Evolutionary conservation across 2,113 vertebrate species (phyloP).

Genomic region (Otis tarda): DNA sequence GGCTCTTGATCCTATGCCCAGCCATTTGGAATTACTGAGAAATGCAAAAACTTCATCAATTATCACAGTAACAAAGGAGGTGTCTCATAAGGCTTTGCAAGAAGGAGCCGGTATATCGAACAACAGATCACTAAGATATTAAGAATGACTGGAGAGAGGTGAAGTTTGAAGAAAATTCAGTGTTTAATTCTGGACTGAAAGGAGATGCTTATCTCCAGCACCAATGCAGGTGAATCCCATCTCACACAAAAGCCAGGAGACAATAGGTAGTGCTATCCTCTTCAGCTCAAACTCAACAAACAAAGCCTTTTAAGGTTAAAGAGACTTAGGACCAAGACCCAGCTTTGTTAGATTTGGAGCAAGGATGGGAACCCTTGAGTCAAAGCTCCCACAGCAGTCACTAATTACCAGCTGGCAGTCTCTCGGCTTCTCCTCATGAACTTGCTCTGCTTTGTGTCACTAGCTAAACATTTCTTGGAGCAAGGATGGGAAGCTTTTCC

Average conservation of each 20-base stretch:
- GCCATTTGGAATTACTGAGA: not conserved
- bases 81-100: not conserved
- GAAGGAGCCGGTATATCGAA: not conserved
- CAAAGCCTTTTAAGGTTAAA: not conserved
- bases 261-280: not conserved
- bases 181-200: not conserved
- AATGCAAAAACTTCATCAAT: not conserved
- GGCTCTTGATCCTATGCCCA: not conserved
- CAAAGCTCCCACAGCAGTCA: constrained; percentile 12
- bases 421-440: constrained; percentile 19
- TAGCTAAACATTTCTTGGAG: constrained; percentile 27
- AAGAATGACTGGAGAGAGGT: not conserved
- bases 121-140: not conserved
- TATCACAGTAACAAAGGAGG: not conserved
- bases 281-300: not conserved
- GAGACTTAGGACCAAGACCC: not conserved
- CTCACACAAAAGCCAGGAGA: not conserved
- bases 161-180: not conserved
- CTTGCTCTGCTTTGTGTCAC: constrained; percentile 42
- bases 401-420: constrained; percentile 35
- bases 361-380: not conserved
- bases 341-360: not conserved
- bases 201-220: not conserved
- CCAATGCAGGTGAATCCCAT: not conserved
- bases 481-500: not conserved